phyloP scores from a whole-genome alignment of 2,113 vertebrate genomes.

The Cavia aperea region DNA sequence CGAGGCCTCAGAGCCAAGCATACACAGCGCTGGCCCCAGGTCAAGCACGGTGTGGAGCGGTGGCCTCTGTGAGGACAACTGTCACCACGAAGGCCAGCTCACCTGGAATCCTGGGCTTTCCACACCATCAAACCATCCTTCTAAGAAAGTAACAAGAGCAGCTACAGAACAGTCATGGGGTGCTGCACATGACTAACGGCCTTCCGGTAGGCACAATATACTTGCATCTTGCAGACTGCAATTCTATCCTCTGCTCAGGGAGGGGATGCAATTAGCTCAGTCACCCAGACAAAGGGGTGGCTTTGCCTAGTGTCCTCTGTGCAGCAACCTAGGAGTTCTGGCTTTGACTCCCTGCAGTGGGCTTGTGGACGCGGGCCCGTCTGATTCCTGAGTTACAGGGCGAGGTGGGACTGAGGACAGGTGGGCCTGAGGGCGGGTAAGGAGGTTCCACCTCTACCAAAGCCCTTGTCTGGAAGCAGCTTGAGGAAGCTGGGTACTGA shows the following conservation, averaged over 20 bases:
- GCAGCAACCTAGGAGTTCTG: not conserved
- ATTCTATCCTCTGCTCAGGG: not conserved
- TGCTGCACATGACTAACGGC: too few relatives aligned
- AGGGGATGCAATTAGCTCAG: not conserved
- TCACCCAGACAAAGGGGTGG: rapidly evolving
- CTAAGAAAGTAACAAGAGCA: not conserved
- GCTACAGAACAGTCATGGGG: not conserved
- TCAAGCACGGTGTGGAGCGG: rapidly evolving
- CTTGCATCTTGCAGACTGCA: not conserved
- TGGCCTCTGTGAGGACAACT: rapidly evolving
- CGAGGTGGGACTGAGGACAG: not conserved
- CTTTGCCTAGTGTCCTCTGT: rapidly evolving
- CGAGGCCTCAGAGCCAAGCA: rapidly evolving
- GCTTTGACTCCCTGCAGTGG: not conserved
- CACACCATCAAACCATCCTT: not conserved
- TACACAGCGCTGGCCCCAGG: not conserved
- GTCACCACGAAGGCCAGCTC: not conserved
- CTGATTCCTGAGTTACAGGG: rapidly evolving
- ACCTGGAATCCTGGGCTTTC: not conserved
- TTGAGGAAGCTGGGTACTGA: not conserved
- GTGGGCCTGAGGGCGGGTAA: not conserved
- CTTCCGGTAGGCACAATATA: rapidly evolving
- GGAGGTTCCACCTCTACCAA: not conserved
- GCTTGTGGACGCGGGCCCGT: not conserved
- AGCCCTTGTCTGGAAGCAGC: not conserved